Conservation (phyloP, 1,140 invertebrate genomes). For the Uloborus diversus region DNA sequence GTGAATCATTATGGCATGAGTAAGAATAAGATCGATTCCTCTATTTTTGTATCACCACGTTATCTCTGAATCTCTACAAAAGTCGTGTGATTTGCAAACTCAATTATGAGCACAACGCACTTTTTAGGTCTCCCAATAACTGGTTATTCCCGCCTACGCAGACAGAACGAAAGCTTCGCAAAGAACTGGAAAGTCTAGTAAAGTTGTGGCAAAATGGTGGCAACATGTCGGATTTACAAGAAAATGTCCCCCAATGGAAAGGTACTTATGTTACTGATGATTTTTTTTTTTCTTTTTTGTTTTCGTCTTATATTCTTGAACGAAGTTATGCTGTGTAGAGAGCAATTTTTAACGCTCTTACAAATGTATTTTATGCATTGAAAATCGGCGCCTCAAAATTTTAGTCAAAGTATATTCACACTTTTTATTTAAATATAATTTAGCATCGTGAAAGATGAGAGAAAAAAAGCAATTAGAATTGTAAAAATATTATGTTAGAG, state of each 20-base stretch:
- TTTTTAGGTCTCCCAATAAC: background rate
- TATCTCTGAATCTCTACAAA: background rate
- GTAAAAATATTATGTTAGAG: background rate
- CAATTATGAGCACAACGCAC: background rate
- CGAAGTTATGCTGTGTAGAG: background rate
- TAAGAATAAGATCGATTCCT: background rate
- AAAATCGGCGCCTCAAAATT: background rate
- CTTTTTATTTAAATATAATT: background rate
- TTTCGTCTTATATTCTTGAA: background rate
- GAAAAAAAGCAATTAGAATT: too few relatives aligned
- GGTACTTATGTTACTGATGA: conserved; percentile 1
- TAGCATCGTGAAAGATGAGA: background rate
- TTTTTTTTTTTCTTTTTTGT: background rate
- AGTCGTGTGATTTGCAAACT: background rate
- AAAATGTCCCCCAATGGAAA: conserved; percentile 53
- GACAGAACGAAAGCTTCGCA: background rate
- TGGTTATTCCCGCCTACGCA: background rate
- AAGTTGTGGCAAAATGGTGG: conserved; percentile 22
- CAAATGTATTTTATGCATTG: background rate
- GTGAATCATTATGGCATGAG: too few relatives aligned
- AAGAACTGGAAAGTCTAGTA: background rate
- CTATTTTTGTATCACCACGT: background rate
- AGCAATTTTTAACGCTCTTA: background rate
- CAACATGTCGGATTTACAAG: conserved; percentile 46
- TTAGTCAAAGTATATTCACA: background rate